Conservation (phyloP, 1,140 invertebrate species). For the Drosophila mayri region DNA sequence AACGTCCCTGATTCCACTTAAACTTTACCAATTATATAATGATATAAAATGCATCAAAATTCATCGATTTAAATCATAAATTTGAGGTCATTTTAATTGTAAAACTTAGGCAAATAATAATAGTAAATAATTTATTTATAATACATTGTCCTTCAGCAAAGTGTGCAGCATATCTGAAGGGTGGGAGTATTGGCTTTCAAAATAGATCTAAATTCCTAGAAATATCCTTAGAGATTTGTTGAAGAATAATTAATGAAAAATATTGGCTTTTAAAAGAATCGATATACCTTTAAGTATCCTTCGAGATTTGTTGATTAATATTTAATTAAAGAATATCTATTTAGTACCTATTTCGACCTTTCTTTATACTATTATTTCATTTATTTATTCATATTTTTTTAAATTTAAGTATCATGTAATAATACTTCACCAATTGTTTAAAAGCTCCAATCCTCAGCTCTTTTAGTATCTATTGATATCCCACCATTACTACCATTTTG, state of each 20-base stretch:
- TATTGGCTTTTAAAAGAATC: background rate
- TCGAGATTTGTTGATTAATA: background rate
- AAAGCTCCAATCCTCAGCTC: background rate
- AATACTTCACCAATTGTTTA: no score
- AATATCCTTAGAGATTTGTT: background rate
- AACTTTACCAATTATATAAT: no score
- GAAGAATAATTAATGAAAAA: no score
- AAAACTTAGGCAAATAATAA: background rate
- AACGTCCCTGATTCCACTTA: no score
- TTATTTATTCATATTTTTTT: background rate
- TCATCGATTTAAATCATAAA: no score
- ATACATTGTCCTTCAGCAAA: background rate
- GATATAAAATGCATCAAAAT: no score
- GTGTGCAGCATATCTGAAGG: background rate
- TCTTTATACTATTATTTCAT: background rate
- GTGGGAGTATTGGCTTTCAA: background rate
- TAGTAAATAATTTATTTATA: background rate
- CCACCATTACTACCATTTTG: slow-evolving; percentile 3
- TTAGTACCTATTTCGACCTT: background rate
- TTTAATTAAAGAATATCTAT: background rate
- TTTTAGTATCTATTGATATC: background rate
- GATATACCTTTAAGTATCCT: background rate
- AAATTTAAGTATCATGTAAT: background rate
- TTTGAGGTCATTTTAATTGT: no score
- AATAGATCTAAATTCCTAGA: background rate